Conservation (phyloP, 1,140 invertebrate genomes). For the Drosophila santomea region DNA sequence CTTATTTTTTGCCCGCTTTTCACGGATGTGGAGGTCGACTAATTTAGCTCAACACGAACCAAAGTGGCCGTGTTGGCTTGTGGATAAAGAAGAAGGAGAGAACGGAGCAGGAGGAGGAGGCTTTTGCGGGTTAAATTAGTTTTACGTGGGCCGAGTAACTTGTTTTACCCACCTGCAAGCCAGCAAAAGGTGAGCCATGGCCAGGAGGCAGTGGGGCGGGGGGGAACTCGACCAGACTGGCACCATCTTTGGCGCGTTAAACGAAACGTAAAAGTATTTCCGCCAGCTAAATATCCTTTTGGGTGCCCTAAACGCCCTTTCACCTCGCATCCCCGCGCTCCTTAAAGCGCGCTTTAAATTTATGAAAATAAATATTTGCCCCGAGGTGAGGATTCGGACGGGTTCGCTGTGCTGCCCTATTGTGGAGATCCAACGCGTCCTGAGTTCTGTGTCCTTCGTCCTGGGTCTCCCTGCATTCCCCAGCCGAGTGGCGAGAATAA, state of each 20-base stretch:
- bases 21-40: conserved; percentile 65
- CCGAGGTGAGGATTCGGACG: conserved; percentile 60
- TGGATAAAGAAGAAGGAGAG: conserved; percentile 10
- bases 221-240: conserved; percentile 8
- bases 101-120: neutral
- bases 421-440: conserved; percentile 12
- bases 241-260: conserved; percentile 79
- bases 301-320: conserved; percentile 62
- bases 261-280: conserved; percentile 83
- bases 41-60: conserved; percentile 79
- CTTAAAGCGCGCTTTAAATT: conserved; percentile 77
- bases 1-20: conserved; percentile 33
- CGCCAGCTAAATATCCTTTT: conserved; percentile 83
- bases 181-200: conserved; percentile 11
- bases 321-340: conserved; percentile 5
- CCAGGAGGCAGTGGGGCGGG: neutral
- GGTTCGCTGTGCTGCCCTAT: conserved; percentile 28
- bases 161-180: conserved; percentile 25
- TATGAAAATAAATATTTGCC: conserved; percentile 79
- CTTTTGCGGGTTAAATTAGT: conserved; percentile 78
- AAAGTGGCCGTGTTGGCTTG: conserved; percentile 70
- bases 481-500: conserved; percentile 11
- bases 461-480: conserved; percentile 44
- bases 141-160: conserved; percentile 75
- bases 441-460: neutral